Evolutionary conservation across 2,113 vertebrate species (phyloP).

Genomic region (Gobio gobio): DNA sequence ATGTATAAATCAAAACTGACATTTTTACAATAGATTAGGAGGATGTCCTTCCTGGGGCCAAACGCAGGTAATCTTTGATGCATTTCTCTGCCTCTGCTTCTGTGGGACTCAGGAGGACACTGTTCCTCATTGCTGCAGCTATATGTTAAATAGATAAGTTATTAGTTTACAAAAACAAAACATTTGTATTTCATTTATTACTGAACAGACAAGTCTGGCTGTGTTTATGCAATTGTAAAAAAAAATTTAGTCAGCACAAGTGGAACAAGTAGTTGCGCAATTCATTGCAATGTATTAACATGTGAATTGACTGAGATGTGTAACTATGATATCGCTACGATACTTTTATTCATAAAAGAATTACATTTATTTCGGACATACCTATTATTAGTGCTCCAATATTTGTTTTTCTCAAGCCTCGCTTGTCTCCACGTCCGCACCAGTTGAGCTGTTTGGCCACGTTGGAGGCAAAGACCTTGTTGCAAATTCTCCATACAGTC

Average conservation of each 20-base stretch:
- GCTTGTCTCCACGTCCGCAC: constrained; percentile 38
- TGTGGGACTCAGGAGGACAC: constrained; percentile 7
- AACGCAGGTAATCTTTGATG: constrained; percentile 38
- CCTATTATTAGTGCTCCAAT: constrained; percentile 21
- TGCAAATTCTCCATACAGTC: constrained; percentile 39
- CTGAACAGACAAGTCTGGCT: neutral
- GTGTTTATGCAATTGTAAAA: neutral
- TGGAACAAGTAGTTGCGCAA: neutral
- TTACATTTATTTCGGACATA: neutral
- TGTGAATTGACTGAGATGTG: neutral
- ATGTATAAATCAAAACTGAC: neutral
- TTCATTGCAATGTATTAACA: neutral
- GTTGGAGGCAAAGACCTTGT: constrained; percentile 10
- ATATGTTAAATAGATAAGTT: neutral
- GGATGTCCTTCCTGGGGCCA: constrained; percentile 12
- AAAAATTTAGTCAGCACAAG: neutral
- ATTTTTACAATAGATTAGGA: constrained; percentile 2
- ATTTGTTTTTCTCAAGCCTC: constrained; percentile 24
- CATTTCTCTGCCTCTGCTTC: constrained; percentile 37
- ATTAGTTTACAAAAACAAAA: neutral
- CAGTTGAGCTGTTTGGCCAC: constrained; percentile 35
- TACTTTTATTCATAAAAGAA: neutral
- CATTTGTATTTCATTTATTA: neutral
- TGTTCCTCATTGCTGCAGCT: constrained; percentile 32
- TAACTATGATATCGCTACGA: neutral